These are phyloP conservation scores for Anas capensis DNA, from an alignment of 2,797 vertebrate genomes.

Conservation along the genomic window DNA sequence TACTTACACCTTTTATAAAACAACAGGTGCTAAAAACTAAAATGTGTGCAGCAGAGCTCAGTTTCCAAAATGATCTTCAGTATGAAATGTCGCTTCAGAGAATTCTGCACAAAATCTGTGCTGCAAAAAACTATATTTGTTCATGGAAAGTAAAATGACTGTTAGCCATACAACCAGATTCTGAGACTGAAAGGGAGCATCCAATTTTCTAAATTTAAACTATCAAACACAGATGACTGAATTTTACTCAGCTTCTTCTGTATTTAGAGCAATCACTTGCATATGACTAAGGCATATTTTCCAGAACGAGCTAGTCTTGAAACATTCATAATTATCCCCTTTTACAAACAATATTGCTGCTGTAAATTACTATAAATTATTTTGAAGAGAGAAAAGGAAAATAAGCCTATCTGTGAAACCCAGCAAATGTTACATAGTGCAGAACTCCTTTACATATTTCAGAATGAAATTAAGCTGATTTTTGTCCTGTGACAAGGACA, in stretches of 20 bases:
- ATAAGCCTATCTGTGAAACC: background rate
- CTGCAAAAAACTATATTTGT: background rate
- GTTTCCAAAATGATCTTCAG: background rate
- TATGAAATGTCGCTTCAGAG: background rate
- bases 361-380: background rate
- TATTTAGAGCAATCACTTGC: background rate
- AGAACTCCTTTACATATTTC: background rate
- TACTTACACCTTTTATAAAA: background rate
- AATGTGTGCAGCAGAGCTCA: background rate
- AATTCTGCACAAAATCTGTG: background rate
- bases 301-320: background rate
- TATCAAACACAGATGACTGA: background rate
- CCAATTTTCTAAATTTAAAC: background rate
- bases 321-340: background rate
- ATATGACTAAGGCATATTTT: background rate
- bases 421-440: background rate
- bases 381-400: background rate
- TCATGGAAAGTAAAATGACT: background rate
- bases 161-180: background rate
- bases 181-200: background rate
- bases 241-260: constrained; percentile 5
- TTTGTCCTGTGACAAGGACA: background rate
- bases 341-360: background rate
- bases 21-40: background rate
- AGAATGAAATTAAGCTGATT: background rate